Evolutionary conservation across 92 coral and sea anemone species (phyloP).

Genomic region (Scolanthus callimorphus): DNA sequence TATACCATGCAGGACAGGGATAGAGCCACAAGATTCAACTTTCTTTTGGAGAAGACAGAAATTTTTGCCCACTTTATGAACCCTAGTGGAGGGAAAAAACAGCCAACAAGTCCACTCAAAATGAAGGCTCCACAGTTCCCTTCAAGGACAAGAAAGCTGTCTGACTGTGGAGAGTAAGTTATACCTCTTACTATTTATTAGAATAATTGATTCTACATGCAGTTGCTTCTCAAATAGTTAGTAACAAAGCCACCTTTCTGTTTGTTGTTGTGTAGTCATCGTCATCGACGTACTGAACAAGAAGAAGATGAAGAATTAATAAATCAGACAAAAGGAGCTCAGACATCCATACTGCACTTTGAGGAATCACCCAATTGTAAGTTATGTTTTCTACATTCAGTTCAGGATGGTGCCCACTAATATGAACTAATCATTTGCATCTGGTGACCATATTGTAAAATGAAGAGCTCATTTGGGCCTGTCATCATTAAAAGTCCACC

Average conservation of each 20-base stretch:
- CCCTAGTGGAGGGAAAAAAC: constrained; percentile 79
- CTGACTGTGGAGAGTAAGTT: constrained; percentile 98
- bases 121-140: constrained; percentile 95
- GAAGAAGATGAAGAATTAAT: constrained; percentile 95
- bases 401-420: too few species aligned
- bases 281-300: constrained; percentile 95
- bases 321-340: constrained; percentile 84
- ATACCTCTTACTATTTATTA: too few species aligned
- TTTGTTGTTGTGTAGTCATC: constrained; percentile 63
- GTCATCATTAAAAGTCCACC: too few species aligned
- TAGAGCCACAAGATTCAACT: constrained; percentile 95
- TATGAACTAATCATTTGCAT: too few species aligned
- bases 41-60: constrained; percentile 83
- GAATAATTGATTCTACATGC: too few species aligned
- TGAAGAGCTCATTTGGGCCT: too few species aligned
- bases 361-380: constrained; percentile 95
- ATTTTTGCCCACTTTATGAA: constrained; percentile 99
- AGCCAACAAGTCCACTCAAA: constrained; percentile 91
- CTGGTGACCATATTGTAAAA: too few species aligned
- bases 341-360: constrained; percentile 90
- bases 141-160: constrained; percentile 68
- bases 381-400: constrained; percentile 12
- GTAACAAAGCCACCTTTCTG: not conserved
- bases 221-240: not conserved
- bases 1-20: constrained; percentile 73